Base-by-base conservation (phyloP, 2,113 vertebrate genomes). In the Neotoma lepida region DNA sequence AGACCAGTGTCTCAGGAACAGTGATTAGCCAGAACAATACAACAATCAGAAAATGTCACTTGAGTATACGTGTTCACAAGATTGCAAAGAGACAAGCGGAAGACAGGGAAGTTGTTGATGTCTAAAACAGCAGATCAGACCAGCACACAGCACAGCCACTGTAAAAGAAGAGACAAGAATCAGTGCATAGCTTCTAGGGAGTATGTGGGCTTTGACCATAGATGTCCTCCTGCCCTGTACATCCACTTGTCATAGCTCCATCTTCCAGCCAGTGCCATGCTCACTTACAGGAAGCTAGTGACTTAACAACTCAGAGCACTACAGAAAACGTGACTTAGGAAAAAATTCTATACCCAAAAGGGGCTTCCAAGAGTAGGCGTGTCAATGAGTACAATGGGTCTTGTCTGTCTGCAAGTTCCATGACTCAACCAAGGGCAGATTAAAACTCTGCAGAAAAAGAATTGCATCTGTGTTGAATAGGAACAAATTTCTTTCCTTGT, bases 71-170 rank as follows among this genome's bases (percentile, higher is more conserved):
- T 3, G 8, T 13, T 63, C 46, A 22, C n/a, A 71, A 54, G 81
- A 30, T 26, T 14, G 39, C 15, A 20, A 26, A 68, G 70, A 46
- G 14, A 58, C 41, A 28, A 30, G 73, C 1, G 3, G 66, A 22
- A 3, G 22, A 22, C 26, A 2, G 35, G 58, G 41, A n/a, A 39
- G 3, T 56, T 44, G 4, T 61, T 2, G 4, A 28, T 1, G n/a
- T 93, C 84, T 74, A 28, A 17, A 80, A 6, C 7, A 18, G 49
- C 12, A 15, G 56, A 22, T 97, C 97, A 98, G 64, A 97, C 95
- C 90, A 98, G 2, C 46, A 76, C 58, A 18, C 97, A 96, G 78
- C 97, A 97, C 54, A 97, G 96, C 97, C 98, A 98, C 97, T 97
- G 93, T n/a, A 88, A 90, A 81, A 82, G 86, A 84, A 93, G 46